Evolutionary conservation across 2,113 vertebrate species (phyloP), one percentile per base, ranked within the genome.

Genomic region (Todiramphus chloris): DNA sequence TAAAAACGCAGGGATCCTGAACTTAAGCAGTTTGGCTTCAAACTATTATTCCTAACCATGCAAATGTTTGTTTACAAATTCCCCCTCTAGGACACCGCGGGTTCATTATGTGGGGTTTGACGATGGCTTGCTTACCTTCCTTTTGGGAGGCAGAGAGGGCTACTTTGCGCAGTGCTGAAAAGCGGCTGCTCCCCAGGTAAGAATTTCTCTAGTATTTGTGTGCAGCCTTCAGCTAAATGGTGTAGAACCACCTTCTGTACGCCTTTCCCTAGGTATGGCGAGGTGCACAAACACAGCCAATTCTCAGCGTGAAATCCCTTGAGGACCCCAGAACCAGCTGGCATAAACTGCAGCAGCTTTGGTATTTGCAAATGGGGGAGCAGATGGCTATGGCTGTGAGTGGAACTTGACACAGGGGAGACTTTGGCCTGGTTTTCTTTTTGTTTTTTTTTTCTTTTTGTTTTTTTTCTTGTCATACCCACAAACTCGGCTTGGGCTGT

Each of bases 301-400:
- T 74, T 89, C 70, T 51, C 85, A 5, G 56, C 12, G 1, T 43
- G 76, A 85, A 78, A 55, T 0, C 35, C 87, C 89, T 69, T 1
- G 28, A 76, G 89, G 77, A 96, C 53, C 48, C 83, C 67, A 18
- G 75, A 73, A 74, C 78, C 91, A 93, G 87, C 92, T 96, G 92
- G 55, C 55, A 6, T 23, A 7, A 44, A 16, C 63, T 17, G 51
- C 67, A 7, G 16, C 31, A 33, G 62, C 55, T 18, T 33, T 66
- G 58, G 74, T 75, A 18, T 81, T 50, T 73, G 63, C 1, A 44
- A 48, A 69, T 8, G 30, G 62, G 66, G 74, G 41, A 95, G 96
- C 96, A 96, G 94, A 88, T 96, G 96, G 92, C 53, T 18, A 2
- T 37, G 76, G 90, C 77, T 31, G 43, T 56, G 73, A 93, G 73